Evolutionary conservation across 2,888 invertebrate genomes (phyloP).

Genomic region (Sialis lutaria): DNA sequence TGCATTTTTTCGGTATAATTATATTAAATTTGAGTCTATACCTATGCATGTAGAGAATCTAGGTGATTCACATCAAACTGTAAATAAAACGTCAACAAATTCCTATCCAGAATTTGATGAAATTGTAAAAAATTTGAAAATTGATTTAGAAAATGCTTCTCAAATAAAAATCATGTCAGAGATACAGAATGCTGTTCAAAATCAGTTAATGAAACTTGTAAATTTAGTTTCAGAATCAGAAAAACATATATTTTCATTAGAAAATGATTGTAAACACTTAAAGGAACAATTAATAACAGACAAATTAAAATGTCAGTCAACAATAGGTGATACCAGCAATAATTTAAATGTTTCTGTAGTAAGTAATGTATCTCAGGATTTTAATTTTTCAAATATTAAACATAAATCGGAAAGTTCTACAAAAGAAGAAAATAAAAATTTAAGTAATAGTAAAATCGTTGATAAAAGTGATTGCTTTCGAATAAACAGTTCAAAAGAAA

Average conservation of each 20-base stretch:
- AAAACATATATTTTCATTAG: constrained; percentile 20
- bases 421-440: too few species aligned
- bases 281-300: constrained; percentile 11
- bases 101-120: constrained; percentile 17
- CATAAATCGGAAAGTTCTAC: too few species aligned
- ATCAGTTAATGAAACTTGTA: constrained; percentile 18
- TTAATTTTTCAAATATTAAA: background rate
- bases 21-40: constrained; percentile 33
- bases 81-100: constrained; percentile 17
- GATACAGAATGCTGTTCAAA: constrained; percentile 21
- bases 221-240: constrained; percentile 19
- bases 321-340: background rate
- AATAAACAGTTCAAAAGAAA: too few species aligned
- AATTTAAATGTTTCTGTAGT: background rate
- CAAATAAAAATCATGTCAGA: constrained; percentile 16
- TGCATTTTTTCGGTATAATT: constrained; percentile 39
- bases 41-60: constrained; percentile 31
- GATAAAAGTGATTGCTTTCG: too few species aligned
- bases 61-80: constrained; percentile 19
- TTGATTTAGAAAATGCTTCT: constrained; percentile 14
- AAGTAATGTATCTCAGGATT: too few species aligned
- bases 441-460: too few species aligned
- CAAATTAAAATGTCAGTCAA: background rate
- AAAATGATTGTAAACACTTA: constrained; percentile 20
- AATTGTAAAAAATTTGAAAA: constrained; percentile 16